Evolutionary conservation across 2,113 vertebrate species (phyloP).

Genomic region (Grammomys surdaster): DNA sequence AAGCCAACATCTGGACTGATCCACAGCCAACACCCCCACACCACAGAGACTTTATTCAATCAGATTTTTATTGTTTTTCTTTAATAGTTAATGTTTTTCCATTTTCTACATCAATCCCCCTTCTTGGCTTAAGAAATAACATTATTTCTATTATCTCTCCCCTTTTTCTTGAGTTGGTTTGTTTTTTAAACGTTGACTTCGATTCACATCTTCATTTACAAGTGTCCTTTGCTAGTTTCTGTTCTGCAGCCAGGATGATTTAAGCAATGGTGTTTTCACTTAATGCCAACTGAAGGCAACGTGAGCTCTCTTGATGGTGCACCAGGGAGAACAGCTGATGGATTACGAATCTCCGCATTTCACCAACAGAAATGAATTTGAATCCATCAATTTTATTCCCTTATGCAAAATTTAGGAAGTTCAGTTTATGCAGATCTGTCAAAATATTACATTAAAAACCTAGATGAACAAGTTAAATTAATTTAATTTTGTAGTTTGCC

Average conservation of each 20-base stretch:
- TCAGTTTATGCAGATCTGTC: constrained; percentile 80
- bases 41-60: constrained; percentile 8
- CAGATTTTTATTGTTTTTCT: constrained; percentile 26
- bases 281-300: constrained; percentile 64
- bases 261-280: constrained; percentile 72
- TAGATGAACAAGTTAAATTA: constrained; percentile 81
- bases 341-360: constrained; percentile 76
- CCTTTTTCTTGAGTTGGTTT: constrained; percentile 61
- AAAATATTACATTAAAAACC: constrained; percentile 81
- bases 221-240: constrained; percentile 73
- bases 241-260: constrained; percentile 71
- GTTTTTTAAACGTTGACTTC: constrained; percentile 68
- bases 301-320: constrained; percentile 58
- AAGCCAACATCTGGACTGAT: background rate
- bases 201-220: constrained; percentile 64
- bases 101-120: background rate
- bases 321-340: constrained; percentile 75
- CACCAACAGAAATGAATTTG: constrained; percentile 78
- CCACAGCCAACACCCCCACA: background rate
- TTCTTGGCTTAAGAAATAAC: constrained; percentile 1
- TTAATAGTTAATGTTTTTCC: constrained; percentile 31
- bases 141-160: background rate
- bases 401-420: constrained; percentile 75
- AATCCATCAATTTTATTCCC: constrained; percentile 78
- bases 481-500: constrained; percentile 81